These are phyloP conservation scores for Vultur gryphus DNA, from an alignment of 2,797 vertebrate genomes.

Conservation along the genomic window DNA sequence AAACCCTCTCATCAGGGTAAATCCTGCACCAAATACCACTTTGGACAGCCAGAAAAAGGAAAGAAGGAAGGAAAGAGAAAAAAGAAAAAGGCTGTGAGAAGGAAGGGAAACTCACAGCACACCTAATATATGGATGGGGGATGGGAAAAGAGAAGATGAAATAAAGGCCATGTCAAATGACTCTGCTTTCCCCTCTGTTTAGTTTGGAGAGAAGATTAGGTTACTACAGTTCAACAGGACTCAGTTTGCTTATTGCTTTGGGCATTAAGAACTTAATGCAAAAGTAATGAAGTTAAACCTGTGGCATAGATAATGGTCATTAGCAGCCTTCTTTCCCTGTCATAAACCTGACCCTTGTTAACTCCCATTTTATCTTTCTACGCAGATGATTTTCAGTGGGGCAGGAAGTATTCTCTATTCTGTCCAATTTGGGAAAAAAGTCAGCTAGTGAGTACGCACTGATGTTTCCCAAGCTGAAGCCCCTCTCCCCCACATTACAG, in stretches of 20 bases:
- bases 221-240: slow-evolving; percentile 34
- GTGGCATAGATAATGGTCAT: slow-evolving; percentile 70
- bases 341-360: slow-evolving; percentile 66
- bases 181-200: slow-evolving; percentile 23
- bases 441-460: background rate
- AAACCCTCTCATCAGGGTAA: background rate
- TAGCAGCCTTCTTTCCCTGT: slow-evolving; percentile 56
- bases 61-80: background rate
- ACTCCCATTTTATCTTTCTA: slow-evolving; percentile 57
- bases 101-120: background rate
- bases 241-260: slow-evolving; percentile 53
- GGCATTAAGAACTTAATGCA: slow-evolving; percentile 41
- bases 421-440: background rate
- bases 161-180: background rate
- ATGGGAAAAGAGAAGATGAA: background rate
- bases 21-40: background rate
- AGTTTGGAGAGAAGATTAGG: background rate
- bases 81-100: background rate
- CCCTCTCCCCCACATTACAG: background rate
- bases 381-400: slow-evolving; percentile 31
- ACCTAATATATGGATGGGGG: background rate
- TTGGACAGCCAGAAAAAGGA: background rate
- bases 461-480: background rate
- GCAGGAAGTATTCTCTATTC: background rate
- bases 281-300: slow-evolving; percentile 69